phyloP scores from a whole-genome alignment of 2,888 invertebrate species.

The Ashinkailepas kermadecensis region DNA sequence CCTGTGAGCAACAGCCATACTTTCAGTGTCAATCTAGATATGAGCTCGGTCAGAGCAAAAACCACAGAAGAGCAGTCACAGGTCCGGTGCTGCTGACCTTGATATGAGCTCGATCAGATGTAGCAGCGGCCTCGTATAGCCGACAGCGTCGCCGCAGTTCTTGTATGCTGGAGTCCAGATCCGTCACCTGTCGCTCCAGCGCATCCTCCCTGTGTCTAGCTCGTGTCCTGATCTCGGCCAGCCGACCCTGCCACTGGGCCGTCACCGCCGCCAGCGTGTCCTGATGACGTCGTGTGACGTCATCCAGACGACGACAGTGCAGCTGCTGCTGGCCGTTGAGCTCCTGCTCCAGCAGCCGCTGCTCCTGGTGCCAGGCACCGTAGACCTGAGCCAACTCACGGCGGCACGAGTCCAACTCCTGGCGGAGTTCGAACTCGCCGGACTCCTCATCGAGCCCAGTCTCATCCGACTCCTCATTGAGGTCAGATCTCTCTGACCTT shows the following conservation, averaged over 20 bases:
- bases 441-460: no score
- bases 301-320: slow-evolving; percentile 40
- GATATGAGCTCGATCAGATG: not conserved
- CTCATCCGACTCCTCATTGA: no score
- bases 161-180: not conserved
- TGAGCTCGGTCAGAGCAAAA: no score
- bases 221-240: slow-evolving; percentile 40
- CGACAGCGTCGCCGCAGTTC: not conserved
- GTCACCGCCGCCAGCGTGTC: slow-evolving; percentile 36
- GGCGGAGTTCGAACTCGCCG: slow-evolving; percentile 22
- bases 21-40: no score
- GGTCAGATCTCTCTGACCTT: no score
- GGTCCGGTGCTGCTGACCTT: not conserved
- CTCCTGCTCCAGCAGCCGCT: slow-evolving; percentile 25
- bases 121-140: not conserved
- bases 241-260: slow-evolving; percentile 39
- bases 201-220: slow-evolving; percentile 12
- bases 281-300: slow-evolving; percentile 40
- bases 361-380: slow-evolving; percentile 28
- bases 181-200: not conserved
- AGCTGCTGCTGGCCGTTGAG: slow-evolving; percentile 38
- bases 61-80: no score
- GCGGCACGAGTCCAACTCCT: slow-evolving; percentile 43
- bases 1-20: no score
- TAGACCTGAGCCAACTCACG: slow-evolving; percentile 40